Evolutionary conservation across 2,888 invertebrate genomes (phyloP), one percentile per base, ranked within the genome.

Genomic region (Caenorhabditis drosophilae): DNA sequence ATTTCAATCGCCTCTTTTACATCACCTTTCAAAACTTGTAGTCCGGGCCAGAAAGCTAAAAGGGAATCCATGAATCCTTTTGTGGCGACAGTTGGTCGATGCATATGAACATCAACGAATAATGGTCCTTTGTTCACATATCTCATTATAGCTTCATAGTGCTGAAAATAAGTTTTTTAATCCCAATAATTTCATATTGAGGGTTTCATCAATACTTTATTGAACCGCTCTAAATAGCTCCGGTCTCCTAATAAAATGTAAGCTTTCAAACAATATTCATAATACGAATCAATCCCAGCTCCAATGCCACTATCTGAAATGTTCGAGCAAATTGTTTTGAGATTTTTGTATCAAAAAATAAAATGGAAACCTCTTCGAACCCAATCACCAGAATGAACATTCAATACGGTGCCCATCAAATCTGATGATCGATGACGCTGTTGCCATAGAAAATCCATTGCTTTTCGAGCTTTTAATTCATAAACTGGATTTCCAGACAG

Each of bases 201-300:
- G n/a, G n/a, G n/a, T n/a, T n/a, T n/a, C n/a, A n/a, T n/a, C n/a
- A n/a, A n/a, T 46, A 81, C 81, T 69, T 86, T 87, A 76, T 94
- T 95, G 85, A 97, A 97, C 70, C 97, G 88, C 42, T 92, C 90
- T 75, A 97, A 87, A 85, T 96, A 97, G 73, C 91, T 91, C 80
- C 93, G 92, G 84, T 98, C 96, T 7, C 88, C 87, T 9, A 98
- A 88, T 53, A 98, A 87, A 71, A 98, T 92, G 85, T 97, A 98
- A 0, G 95, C 94, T 85, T 98, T 98, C 27, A 98, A 88, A 70
- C 94, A 91, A 85, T 98, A 98, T 85, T 98, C 97, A 84, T 97
- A 98, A 85, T 98, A 98, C 0, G 95, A 95, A 86, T 98, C 97
- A 76, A 97, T 95, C 25, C 97, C 97, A 15, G 97, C 97, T n/a